These are phyloP conservation scores for Amphiprion clarkii DNA, from an alignment of 2,797 vertebrate species.

Conservation along the genomic window DNA sequence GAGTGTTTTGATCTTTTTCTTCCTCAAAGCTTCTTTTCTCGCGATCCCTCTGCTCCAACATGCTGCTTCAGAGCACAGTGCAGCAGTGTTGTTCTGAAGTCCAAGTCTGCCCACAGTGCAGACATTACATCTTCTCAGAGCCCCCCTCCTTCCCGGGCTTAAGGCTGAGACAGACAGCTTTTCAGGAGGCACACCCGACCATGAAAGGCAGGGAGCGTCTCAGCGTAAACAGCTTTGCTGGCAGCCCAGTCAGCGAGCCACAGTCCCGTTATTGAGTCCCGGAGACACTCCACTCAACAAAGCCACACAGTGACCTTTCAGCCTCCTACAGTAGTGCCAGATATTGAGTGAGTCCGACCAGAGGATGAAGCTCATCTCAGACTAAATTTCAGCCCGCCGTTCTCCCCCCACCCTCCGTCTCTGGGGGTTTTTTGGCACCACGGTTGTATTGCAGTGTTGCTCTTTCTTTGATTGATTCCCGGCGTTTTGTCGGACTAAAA, in stretches of 20 bases:
- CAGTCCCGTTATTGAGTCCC: slow-evolving; percentile 65
- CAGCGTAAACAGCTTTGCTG: slow-evolving; percentile 53
- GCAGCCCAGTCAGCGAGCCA: slow-evolving; percentile 56
- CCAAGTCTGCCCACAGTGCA: slow-evolving; percentile 17
- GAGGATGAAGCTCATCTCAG: slow-evolving; percentile 67
- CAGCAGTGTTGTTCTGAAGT: background rate
- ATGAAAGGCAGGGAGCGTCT: slow-evolving; percentile 56
- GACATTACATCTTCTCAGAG: slow-evolving; percentile 47
- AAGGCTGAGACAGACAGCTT: slow-evolving; percentile 47
- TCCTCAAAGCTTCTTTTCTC: background rate
- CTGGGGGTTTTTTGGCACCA: slow-evolving; percentile 35
- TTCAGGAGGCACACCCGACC: slow-evolving; percentile 44
- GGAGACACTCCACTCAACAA: slow-evolving; percentile 60
- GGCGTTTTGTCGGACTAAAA: slow-evolving; percentile 49
- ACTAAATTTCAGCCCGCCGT: slow-evolving; percentile 41
- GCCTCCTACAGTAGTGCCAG: slow-evolving; percentile 44
- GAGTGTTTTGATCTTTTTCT: background rate
- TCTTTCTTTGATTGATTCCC: slow-evolving; percentile 68
- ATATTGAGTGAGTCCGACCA: slow-evolving; percentile 66
- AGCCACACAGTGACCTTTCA: slow-evolving; percentile 70
- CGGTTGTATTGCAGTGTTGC: slow-evolving; percentile 37
- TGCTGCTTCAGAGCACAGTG: background rate
- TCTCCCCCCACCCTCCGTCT: slow-evolving; percentile 16
- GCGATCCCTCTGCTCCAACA: background rate
- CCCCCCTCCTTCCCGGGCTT: slow-evolving; percentile 23